Evolutionary conservation across 1,140 invertebrate genomes (phyloP).

Genomic region (Bombyx mandarina): DNA sequence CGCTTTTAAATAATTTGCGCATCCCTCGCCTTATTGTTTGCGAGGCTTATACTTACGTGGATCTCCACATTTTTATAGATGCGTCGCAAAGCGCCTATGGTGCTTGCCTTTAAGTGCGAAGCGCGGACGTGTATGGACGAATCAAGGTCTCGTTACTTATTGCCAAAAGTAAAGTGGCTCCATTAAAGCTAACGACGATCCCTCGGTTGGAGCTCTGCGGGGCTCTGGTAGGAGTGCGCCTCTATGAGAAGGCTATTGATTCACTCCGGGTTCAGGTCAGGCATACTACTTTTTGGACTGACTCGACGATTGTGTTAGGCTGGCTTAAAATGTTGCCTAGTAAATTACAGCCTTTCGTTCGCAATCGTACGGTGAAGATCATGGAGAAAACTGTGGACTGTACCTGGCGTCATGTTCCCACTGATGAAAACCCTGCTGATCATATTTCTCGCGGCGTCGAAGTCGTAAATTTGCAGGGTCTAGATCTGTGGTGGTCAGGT

Average conservation of each 20-base stretch:
- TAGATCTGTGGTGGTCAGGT: conserved; percentile 14
- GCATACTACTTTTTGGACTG: too few species aligned
- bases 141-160: not conserved
- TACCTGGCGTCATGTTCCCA: conserved; percentile 10
- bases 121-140: not conserved
- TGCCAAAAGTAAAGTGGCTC: conserved; percentile 16
- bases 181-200: conserved; percentile 16
- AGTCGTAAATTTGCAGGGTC: not conserved
- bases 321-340: too few species aligned
- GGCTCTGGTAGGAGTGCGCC: too few species aligned
- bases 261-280: too few species aligned
- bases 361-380: too few species aligned
- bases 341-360: too few species aligned
- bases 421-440: conserved; percentile 10
- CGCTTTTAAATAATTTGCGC: too few species aligned
- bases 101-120: conserved; percentile 14
- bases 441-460: conserved; percentile 6
- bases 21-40: too few species aligned
- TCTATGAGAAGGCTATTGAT: too few species aligned
- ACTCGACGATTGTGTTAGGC: too few species aligned
- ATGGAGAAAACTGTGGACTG: conserved; percentile 5
- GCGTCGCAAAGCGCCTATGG: conserved; percentile 17
- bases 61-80: conserved; percentile 11
- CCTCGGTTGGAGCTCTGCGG: conserved; percentile 7
- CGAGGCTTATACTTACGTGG: too few species aligned